Evolutionary conservation across 2,113 vertebrate genomes (phyloP).

Genomic region (Pantherophis guttatus): DNA sequence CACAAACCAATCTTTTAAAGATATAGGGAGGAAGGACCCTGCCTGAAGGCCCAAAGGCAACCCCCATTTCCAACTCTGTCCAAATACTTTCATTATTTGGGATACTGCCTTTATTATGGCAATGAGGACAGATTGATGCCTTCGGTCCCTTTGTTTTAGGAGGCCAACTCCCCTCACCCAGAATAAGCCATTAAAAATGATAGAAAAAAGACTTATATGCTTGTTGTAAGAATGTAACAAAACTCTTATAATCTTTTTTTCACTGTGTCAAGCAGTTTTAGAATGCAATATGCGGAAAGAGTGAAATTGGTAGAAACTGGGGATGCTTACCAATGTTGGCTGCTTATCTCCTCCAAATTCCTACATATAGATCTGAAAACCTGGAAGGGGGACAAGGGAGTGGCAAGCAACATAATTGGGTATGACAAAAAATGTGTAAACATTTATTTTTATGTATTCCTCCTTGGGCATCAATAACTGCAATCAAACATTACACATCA

Average conservation of each 20-base stretch:
- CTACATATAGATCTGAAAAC: background rate
- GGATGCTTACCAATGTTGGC: background rate
- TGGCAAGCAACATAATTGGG: background rate
- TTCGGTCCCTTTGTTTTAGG: background rate
- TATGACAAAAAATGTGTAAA: background rate
- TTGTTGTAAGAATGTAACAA: background rate
- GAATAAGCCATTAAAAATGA: background rate
- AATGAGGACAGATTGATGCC: background rate
- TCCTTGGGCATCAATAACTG: background rate
- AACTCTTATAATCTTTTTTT: background rate
- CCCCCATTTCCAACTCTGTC: background rate
- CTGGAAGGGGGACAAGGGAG: no score
- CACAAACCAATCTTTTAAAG: background rate
- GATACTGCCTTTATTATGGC: conserved; percentile 4
- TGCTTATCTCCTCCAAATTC: background rate
- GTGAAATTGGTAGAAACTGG: background rate
- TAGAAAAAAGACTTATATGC: background rate
- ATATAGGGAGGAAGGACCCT: background rate
- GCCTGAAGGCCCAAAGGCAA: background rate
- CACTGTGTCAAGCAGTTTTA: background rate
- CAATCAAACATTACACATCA: background rate
- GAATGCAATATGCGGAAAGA: background rate
- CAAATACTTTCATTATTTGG: background rate
- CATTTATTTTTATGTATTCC: background rate
- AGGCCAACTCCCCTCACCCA: background rate